These are phyloP conservation scores for Drosophila yooni DNA, from an alignment of 2,888 invertebrate genomes.

Conservation along the genomic window DNA sequence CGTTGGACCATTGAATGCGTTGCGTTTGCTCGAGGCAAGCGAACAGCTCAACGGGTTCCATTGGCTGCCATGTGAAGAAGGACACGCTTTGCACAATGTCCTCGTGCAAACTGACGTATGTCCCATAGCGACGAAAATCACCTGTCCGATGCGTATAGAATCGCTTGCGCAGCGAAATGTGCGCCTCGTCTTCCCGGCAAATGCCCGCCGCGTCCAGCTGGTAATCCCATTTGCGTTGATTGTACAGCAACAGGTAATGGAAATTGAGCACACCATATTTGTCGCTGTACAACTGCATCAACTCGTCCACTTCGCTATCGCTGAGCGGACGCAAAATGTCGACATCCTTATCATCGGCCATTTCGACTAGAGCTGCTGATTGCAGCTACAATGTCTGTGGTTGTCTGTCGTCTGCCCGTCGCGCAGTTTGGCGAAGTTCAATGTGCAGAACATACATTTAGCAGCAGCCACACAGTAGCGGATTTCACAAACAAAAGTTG, in stretches of 20 bases:
- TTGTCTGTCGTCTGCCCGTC: slow-evolving; percentile 32
- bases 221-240: slow-evolving; percentile 80
- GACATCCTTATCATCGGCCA: slow-evolving; percentile 56
- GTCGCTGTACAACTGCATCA: slow-evolving; percentile 68
- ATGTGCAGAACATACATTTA: not conserved
- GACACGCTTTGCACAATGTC: slow-evolving; percentile 80
- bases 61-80: slow-evolving; percentile 77
- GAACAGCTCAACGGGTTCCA: slow-evolving; percentile 60
- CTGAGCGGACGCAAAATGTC: slow-evolving; percentile 78
- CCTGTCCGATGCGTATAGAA: slow-evolving; percentile 75
- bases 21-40: slow-evolving; percentile 74
- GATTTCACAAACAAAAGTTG: not conserved
- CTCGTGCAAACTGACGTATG: slow-evolving; percentile 79
- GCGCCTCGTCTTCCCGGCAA: slow-evolving; percentile 7
- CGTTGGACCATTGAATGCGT: slow-evolving; percentile 72
- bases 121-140: slow-evolving; percentile 74
- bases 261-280: slow-evolving; percentile 70
- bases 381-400: slow-evolving; percentile 8
- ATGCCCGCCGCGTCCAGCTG: slow-evolving; percentile 56
- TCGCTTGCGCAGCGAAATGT: slow-evolving; percentile 69
- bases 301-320: slow-evolving; percentile 69
- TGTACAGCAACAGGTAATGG: slow-evolving; percentile 80
- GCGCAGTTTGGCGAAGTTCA: not conserved
- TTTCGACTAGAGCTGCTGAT: slow-evolving; percentile 31
- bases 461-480: slow-evolving; percentile 34